Conservation (phyloP, 35 echinoderm and acorn worm species). For the Stichopus chloronotus region DNA sequence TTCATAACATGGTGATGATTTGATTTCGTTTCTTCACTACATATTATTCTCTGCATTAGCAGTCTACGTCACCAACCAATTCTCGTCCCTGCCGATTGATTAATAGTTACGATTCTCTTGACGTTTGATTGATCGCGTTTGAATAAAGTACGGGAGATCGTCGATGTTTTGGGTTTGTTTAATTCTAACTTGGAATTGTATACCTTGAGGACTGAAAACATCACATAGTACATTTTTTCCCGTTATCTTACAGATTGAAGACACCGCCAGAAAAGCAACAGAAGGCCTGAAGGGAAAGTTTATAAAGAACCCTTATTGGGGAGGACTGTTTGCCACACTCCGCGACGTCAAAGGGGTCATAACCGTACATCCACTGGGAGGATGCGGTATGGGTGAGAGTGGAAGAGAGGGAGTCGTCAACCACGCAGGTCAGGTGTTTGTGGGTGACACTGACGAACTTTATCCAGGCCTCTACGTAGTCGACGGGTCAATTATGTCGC, state of each 20-base stretch:
- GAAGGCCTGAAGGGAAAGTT: constrained; percentile 69
- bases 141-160: no score
- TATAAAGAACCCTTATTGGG: constrained; percentile 85
- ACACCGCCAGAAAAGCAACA: constrained; percentile 50
- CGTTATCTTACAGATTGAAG: constrained; percentile 36
- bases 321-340: constrained; percentile 57
- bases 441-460: constrained; percentile 66
- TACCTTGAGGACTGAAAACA: no score
- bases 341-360: constrained; percentile 70
- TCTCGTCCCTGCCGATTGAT: no score
- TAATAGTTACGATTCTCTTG: no score
- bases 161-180: no score
- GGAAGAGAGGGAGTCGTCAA: constrained; percentile 75
- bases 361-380: constrained; percentile 80
- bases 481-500: constrained; percentile 76
- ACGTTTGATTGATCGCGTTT: no score
- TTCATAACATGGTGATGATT: no score
- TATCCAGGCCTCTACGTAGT: constrained; percentile 78
- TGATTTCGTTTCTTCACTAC: no score
- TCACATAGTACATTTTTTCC: not conserved
- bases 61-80: no score
- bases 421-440: constrained; percentile 80
- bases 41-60: no score
- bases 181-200: no score
- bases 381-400: constrained; percentile 77